These are phyloP conservation scores for Clamator glandarius DNA, from an alignment of 2,797 vertebrate species.

Conservation along the genomic window DNA sequence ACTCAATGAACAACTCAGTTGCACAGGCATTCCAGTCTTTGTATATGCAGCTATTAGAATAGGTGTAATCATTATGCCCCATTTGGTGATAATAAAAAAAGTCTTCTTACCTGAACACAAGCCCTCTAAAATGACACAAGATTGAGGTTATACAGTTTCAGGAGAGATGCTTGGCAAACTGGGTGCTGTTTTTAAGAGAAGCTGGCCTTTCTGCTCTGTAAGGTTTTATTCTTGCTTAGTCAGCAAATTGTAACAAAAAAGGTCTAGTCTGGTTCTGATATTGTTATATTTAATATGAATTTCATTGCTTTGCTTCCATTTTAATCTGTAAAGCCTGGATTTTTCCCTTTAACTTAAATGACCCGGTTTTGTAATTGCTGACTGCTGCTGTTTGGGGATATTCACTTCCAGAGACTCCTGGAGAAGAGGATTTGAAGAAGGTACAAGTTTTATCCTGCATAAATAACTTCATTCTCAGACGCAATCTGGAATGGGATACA, in stretches of 20 bases:
- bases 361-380: neutral
- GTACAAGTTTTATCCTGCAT: neutral
- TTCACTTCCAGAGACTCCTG: neutral
- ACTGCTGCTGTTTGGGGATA: neutral
- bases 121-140: neutral
- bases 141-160: neutral
- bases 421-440: neutral
- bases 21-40: neutral
- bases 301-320: neutral
- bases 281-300: neutral
- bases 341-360: neutral
- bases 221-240: neutral
- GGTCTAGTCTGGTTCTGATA: neutral
- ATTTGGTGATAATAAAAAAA: neutral
- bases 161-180: neutral
- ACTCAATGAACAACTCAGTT: neutral
- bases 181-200: neutral
- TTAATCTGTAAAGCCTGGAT: neutral
- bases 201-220: neutral
- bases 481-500: neutral
- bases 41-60: neutral
- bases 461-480: neutral
- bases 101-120: neutral
- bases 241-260: neutral
- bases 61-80: neutral